phyloP scores from a whole-genome alignment of 2,113 vertebrate genomes.

The Stictonetta naevosa region DNA sequence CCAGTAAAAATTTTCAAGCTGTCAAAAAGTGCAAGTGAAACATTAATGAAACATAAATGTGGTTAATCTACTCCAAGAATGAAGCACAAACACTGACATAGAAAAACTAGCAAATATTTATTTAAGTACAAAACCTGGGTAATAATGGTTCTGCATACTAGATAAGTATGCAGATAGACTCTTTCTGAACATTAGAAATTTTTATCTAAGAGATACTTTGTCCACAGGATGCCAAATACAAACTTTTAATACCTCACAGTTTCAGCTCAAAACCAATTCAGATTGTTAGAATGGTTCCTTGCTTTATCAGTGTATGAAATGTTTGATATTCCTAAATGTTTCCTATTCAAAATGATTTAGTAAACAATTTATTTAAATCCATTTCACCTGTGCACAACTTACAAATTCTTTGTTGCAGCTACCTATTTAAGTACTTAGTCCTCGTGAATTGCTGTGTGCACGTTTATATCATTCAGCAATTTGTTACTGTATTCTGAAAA shows the following conservation, averaged over 20 bases:
- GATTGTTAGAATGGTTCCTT: not conserved
- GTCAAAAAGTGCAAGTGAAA: constrained; percentile 38
- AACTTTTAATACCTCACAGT: not conserved
- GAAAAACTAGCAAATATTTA: not conserved
- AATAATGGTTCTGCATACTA: not conserved
- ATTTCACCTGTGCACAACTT: not conserved
- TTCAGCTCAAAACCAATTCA: not conserved
- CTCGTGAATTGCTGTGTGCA: not conserved
- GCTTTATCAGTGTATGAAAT: not conserved
- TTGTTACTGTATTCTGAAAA: not conserved
- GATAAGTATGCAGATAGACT: not conserved
- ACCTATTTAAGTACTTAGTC: not conserved
- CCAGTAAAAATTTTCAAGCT: constrained; percentile 42
- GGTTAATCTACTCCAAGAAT: not conserved
- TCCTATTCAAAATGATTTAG: not conserved
- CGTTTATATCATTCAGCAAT: not conserved
- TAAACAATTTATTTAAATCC: not conserved
- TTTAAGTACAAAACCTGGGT: not conserved
- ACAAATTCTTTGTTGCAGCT: not conserved
- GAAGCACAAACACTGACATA: not conserved
- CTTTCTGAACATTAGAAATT: not conserved
- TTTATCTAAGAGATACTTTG: not conserved
- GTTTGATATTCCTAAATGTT: not conserved
- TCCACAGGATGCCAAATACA: not conserved
- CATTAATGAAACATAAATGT: constrained; percentile 13